Evolutionary conservation across 2,113 vertebrate species (phyloP), one percentile per base, ranked within the genome.

Genomic region (Takifugu bimaculatus): DNA sequence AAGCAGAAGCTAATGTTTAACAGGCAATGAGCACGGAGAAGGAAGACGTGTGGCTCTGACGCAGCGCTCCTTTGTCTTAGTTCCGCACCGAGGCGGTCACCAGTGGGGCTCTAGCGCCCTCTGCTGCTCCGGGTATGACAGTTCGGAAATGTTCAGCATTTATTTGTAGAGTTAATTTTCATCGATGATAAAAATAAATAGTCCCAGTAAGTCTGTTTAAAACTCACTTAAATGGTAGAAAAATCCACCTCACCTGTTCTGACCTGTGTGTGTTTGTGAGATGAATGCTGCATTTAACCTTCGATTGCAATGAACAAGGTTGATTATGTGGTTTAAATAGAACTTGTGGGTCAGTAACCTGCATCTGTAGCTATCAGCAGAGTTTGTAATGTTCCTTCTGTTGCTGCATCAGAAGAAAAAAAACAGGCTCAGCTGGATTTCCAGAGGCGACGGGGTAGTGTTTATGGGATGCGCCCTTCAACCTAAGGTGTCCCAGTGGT

Each of bases 101-200:
- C 9, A 26, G 35, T 69, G 43, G 81, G 42, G 29, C 79, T 64
- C 29, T 58, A 65, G 75, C 73, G 78, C 86, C 87, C 65, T 83
- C 87, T 85, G 43, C 83, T 89, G 87, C 57, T 71, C 3, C 11
- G n/a, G 28, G 25, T 12, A 26, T 20, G 6, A 51, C 49, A 25
- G 20, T 20, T 20, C 20, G 20, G 20, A 20, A 20, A 20, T 20
- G 1, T 20, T 25, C 49, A 7, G 49, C 5, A 25, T 15, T 50
- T 43, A 43, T 43, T 43, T 43, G 10, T 13, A 45, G 10, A 13
- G 44, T 11, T 45, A 2, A 45, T 12, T 6, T 26, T 7, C 20
- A 20, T 20, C 20, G 20, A 20, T 20, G 20, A 20, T 20, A 20
- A 20, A 20, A 20, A 20, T 20, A 20, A 20, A 20, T 20, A 20